Evolutionary conservation across 2,797 vertebrate genomes (phyloP).

Genomic region (Hippoglossus hippoglossus): DNA sequence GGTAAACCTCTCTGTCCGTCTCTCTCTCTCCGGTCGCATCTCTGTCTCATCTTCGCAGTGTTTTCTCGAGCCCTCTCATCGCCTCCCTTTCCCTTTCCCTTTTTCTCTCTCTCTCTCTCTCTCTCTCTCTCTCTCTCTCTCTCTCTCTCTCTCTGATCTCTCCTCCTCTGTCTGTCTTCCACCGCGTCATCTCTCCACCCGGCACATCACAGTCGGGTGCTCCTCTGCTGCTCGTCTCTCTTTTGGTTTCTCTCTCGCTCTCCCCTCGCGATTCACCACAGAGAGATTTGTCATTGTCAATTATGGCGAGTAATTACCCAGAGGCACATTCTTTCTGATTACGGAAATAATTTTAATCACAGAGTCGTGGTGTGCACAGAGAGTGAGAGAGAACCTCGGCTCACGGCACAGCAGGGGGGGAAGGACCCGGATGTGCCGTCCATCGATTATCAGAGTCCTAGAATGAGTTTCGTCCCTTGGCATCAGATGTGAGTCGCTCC

Average conservation of each 20-base stretch:
- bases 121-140: no score
- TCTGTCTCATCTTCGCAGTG: slow-evolving; percentile 19
- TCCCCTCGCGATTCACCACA: slow-evolving; percentile 27
- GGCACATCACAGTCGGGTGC: no score
- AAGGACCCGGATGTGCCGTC: slow-evolving; percentile 11
- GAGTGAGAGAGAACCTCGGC: slow-evolving; percentile 2
- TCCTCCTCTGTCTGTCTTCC: slow-evolving; percentile 3
- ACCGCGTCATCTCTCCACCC: no score
- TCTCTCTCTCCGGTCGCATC: slow-evolving; percentile 28
- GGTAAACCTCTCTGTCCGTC: slow-evolving; percentile 69
- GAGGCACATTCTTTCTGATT: slow-evolving; percentile 56
- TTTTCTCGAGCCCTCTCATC: slow-evolving; percentile 17
- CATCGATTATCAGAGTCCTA: slow-evolving; percentile 23
- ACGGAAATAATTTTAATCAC: slow-evolving; percentile 53
- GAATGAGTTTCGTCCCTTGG: slow-evolving; percentile 23
- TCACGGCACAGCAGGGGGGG: slow-evolving; percentile 21
- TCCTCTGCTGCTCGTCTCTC: slow-evolving; percentile 26
- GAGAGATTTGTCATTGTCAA: slow-evolving; percentile 55
- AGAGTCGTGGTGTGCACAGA: slow-evolving; percentile 10
- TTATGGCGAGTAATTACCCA: slow-evolving; percentile 52
- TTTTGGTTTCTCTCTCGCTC: slow-evolving; percentile 28
- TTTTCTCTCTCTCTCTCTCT: no score
- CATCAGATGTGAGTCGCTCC: slow-evolving; percentile 12
- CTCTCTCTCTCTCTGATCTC: slow-evolving; percentile 23
- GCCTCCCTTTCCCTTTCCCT: background rate